phyloP scores from a whole-genome alignment of 2,113 vertebrate genomes.

The Chamaetylas fuelleborni region DNA sequence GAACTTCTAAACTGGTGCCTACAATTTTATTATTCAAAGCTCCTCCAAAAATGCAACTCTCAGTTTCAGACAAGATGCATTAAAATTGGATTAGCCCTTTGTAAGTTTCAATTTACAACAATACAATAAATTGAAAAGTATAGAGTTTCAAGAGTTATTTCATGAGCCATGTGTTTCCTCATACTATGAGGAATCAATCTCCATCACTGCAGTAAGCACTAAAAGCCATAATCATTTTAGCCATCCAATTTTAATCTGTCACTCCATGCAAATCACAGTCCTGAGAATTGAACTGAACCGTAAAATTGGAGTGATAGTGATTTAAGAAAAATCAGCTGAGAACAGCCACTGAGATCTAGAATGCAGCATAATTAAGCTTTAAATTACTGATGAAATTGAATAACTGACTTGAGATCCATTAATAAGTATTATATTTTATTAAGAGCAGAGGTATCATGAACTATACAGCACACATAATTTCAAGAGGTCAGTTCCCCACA shows the following conservation, averaged over 20 bases:
- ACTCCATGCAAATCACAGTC: slow-evolving; percentile 37
- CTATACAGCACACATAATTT: neutral
- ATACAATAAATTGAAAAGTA: neutral
- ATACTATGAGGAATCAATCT: slow-evolving; percentile 1
- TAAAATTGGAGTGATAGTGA: slow-evolving; percentile 23
- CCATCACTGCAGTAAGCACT: neutral
- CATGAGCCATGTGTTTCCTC: neutral
- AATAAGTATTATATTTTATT: slow-evolving; percentile 43
- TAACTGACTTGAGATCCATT: slow-evolving; percentile 41
- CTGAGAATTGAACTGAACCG: slow-evolving; percentile 19
- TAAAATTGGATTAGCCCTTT: neutral
- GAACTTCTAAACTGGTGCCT: neutral
- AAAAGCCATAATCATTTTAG: neutral
- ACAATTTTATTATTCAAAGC: neutral
- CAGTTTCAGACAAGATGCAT: neutral
- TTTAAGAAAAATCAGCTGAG: slow-evolving; percentile 40
- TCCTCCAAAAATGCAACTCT: neutral
- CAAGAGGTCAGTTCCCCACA: slow-evolving; percentile 15
- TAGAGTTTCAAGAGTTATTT: neutral
- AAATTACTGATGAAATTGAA: slow-evolving; percentile 39
- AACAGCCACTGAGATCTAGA: slow-evolving; percentile 15
- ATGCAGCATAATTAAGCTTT: slow-evolving; percentile 43
- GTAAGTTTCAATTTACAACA: neutral
- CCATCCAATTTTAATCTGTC: slow-evolving; percentile 29
- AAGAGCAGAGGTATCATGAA: slow-evolving; percentile 21